These are phyloP conservation scores for Aplidium turbinatum DNA, from an alignment of 23 tunicate genomes.

Conservation along the genomic window DNA sequence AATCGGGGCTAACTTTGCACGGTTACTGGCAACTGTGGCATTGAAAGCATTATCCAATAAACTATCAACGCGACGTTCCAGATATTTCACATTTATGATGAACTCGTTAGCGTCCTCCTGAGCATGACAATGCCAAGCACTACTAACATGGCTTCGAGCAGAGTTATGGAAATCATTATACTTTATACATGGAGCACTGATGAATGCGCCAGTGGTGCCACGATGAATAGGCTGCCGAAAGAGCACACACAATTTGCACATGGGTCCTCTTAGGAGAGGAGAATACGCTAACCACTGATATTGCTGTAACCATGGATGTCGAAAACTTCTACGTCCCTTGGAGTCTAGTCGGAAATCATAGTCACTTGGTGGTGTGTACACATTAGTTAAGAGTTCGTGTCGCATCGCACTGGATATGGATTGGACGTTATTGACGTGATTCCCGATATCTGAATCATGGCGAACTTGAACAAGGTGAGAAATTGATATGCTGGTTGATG, in stretches of 20 bases:
- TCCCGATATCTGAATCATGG: conserved; percentile 4
- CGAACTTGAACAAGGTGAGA: background rate
- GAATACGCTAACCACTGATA: conserved; percentile 25
- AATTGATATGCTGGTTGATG: background rate
- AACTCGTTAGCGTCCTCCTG: conserved; percentile 19
- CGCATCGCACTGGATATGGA: conserved; percentile 2
- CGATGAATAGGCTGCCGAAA: conserved; percentile 13
- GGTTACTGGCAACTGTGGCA: conserved; percentile 8
- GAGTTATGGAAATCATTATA: conserved; percentile 11
- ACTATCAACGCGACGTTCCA: background rate
- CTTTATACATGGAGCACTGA: conserved; percentile 21
- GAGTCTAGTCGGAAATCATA: conserved; percentile 6
- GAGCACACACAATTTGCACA: conserved; percentile 17
- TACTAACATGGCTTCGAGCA: conserved; percentile 8
- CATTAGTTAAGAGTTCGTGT: background rate
- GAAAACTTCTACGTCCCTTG: conserved; percentile 14
- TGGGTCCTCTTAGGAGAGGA: conserved; percentile 17
- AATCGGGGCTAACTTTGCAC: conserved; percentile 4
- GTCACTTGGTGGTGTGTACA: conserved; percentile 12
- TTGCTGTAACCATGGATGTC: conserved; percentile 24
- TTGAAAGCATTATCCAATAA: conserved; percentile 22
- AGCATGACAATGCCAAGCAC: conserved; percentile 23
- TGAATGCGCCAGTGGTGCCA: conserved; percentile 8
- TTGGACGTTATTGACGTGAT: conserved; percentile 8
- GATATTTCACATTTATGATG: conserved; percentile 1